phyloP scores from a whole-genome alignment of 2,888 invertebrate genomes.

The Dasypolia templi region DNA sequence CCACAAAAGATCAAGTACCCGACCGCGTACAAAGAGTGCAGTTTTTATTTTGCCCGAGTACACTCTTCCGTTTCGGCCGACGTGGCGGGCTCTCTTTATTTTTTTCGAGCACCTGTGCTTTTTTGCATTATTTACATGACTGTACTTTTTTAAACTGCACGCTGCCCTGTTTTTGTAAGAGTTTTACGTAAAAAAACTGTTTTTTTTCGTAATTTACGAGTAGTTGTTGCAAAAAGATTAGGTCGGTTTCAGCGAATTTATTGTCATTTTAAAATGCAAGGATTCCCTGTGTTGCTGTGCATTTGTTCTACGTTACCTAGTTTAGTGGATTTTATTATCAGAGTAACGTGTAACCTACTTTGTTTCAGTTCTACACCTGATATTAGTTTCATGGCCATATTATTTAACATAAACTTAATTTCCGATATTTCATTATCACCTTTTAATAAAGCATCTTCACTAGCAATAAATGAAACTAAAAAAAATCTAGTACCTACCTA shows the following conservation, averaged over 20 bases:
- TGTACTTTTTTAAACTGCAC: slow-evolving; percentile 62
- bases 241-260: slow-evolving; percentile 26
- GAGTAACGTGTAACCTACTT: not conserved
- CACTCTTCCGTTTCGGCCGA: slow-evolving; percentile 82
- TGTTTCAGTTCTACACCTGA: not conserved
- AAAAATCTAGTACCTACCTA: not conserved
- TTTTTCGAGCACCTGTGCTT: slow-evolving; percentile 85
- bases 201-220: slow-evolving; percentile 42
- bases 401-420: too few relatives aligned
- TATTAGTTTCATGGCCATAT: not conserved
- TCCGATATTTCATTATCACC: too few relatives aligned
- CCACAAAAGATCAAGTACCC: slow-evolving; percentile 87
- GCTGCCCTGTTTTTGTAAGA: slow-evolving; percentile 47
- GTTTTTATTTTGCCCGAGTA: slow-evolving; percentile 84
- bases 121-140: slow-evolving; percentile 69
- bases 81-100: slow-evolving; percentile 73
- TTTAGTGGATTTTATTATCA: not conserved
- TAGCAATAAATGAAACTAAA: not conserved
- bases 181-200: slow-evolving; percentile 50
- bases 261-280: slow-evolving; percentile 36
- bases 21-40: slow-evolving; percentile 77
- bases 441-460: not conserved
- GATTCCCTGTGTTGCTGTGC: not conserved
- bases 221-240: slow-evolving; percentile 44
- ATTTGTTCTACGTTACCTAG: not conserved